Conservation (phyloP, 2,888 invertebrate genomes). For the Drosophila sordidula region DNA sequence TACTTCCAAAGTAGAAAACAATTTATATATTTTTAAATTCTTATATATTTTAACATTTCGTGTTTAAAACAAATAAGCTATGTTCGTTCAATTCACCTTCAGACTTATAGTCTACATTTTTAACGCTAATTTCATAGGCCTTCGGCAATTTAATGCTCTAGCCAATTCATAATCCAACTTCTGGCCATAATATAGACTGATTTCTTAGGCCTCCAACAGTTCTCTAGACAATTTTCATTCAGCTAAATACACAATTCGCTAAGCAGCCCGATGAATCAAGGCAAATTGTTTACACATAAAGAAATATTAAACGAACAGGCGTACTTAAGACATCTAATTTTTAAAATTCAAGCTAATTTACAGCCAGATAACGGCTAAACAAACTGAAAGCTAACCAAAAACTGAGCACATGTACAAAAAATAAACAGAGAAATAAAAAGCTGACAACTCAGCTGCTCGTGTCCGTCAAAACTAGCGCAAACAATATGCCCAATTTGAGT, state of each 20-base stretch:
- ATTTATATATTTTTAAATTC: no score
- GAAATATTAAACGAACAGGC: not conserved
- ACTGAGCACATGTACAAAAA: constrained; percentile 11
- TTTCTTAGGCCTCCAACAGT: not conserved
- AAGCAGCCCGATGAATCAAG: constrained; percentile 1
- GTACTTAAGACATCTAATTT: constrained; percentile 10
- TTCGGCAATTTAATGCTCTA: not conserved
- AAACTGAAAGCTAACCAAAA: constrained; percentile 12
- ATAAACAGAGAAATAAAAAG: constrained; percentile 3
- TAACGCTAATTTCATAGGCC: not conserved
- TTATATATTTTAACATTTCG: no score
- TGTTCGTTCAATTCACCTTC: no score
- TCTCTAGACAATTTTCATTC: not conserved
- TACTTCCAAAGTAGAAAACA: not conserved
- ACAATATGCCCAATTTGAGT: constrained; percentile 15
- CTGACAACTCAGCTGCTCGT: constrained; percentile 22
- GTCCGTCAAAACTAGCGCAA: constrained; percentile 16
- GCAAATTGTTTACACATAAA: constrained; percentile 11
- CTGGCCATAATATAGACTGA: no score
- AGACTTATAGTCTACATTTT: not conserved
- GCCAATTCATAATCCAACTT: no score
- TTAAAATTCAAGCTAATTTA: constrained; percentile 8
- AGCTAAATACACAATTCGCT: constrained; percentile 3
- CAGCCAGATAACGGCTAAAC: constrained; percentile 23
- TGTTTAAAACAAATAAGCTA: no score